Evolutionary conservation across 2,797 vertebrate genomes (phyloP), one percentile per base, ranked within the genome.

Genomic region (Chaetophractus vellerosus): DNA sequence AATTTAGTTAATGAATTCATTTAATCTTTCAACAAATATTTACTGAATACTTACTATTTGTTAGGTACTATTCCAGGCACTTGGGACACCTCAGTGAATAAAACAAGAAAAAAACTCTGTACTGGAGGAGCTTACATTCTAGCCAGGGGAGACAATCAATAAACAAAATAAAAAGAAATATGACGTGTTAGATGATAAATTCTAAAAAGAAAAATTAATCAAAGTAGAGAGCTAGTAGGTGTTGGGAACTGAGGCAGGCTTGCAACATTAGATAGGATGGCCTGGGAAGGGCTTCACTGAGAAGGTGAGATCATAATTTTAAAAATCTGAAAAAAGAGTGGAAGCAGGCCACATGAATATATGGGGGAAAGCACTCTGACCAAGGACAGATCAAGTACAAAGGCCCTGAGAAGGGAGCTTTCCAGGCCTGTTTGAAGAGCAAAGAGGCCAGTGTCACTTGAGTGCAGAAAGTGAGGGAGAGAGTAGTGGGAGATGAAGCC

Each of bases 1-100:
- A 88, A 66, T 66, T 52, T 52, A 52, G 50, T 76, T 83, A 83
- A 89, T 89, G 26, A 48, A 68, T 61, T 83, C 21, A 75, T 76
- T 68, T 61, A 61, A 81, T 87, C 45, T 72, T 80, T 80, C 24
- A 63, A 87, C 15, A 81, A 80, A 90, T 16, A 52, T 52, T 52
- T 52, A 52, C 45, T 45, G 45, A 45, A 45, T 45, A 9, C 45
- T 45, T 45, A 45, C 5, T 45, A 45, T 45, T 5, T 45, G 10
- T 45, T 45, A 45, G 45, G 45, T 45, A 45, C 41, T 45, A 45
- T 45, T 45, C 41, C 9, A 50, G 50, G 11, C 50, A 8, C 50
- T 52, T 52, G 50, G 50, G 50, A 52, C 50, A 52, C 50, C 50
- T 52, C 14, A 52, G 50, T 52, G 50, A 52, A 52, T 52, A 52